Conservation (phyloP, 2,797 vertebrate genomes). For the Sebastes miniatus region DNA sequence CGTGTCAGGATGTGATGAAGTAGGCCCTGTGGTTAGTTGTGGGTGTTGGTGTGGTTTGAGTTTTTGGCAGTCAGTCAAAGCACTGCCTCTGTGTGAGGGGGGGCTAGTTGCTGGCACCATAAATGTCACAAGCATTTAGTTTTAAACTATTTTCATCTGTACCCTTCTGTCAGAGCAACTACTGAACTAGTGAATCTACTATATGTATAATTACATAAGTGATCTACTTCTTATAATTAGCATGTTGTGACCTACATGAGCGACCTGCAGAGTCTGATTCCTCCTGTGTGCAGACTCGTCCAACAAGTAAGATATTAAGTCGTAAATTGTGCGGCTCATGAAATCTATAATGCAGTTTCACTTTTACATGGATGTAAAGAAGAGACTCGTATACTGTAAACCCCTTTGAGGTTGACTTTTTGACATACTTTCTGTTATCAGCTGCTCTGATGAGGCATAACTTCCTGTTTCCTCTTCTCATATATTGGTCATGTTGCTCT, state of each 20-base stretch:
- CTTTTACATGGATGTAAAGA: background rate
- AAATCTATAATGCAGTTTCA: background rate
- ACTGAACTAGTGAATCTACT: background rate
- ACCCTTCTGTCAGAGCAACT: background rate
- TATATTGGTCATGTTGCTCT: background rate
- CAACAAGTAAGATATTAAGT: background rate
- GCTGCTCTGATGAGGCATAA: background rate
- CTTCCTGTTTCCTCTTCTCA: conserved; percentile 11
- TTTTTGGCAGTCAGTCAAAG: background rate
- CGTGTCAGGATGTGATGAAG: background rate
- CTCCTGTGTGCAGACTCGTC: no score
- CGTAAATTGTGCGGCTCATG: background rate
- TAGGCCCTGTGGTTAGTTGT: background rate
- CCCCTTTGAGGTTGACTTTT: no score
- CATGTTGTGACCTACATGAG: background rate
- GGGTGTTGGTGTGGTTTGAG: background rate
- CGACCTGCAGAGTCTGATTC: background rate
- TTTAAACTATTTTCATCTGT: background rate
- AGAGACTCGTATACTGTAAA: background rate
- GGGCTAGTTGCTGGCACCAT: background rate
- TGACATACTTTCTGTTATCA: background rate
- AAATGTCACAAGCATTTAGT: background rate
- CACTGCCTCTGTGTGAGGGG: background rate
- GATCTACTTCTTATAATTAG: background rate
- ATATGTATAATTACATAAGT: background rate